A percentile compares a stretch with the other conserved stretches of the same genome.
Conservation (phyloP, 2,888 invertebrate genomes). For the Pollenia amentaria region DNA sequence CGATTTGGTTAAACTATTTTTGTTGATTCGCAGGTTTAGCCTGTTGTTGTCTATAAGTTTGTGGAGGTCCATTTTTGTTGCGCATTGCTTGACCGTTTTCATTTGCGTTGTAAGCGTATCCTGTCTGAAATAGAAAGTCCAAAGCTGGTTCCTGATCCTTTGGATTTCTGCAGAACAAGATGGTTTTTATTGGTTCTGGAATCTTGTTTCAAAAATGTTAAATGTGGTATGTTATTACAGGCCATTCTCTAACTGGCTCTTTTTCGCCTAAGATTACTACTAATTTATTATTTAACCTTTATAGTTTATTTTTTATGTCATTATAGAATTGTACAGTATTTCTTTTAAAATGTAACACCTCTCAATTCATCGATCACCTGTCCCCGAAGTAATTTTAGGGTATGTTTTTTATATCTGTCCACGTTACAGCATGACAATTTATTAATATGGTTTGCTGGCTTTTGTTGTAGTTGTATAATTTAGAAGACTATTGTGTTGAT, state of each 20-base stretch:
- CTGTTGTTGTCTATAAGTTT: background rate
- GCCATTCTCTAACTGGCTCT: background rate
- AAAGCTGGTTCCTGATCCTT: background rate
- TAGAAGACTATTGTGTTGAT: no score
- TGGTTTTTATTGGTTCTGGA: slow-evolving; percentile 17
- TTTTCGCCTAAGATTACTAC: slow-evolving; percentile 6
- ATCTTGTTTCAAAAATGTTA: slow-evolving; percentile 13
- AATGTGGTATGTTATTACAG: background rate
- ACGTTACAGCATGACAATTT: slow-evolving; percentile 1
- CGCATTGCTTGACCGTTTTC: background rate
- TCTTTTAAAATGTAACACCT: background rate
- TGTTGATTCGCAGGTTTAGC: no score
- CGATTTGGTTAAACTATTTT: no score
- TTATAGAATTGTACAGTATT: slow-evolving; percentile 15
- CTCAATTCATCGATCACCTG: slow-evolving; percentile 12
- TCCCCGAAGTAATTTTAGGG: background rate
- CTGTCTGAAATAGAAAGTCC: background rate
- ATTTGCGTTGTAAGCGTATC: background rate
- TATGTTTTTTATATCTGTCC: slow-evolving; percentile 3
- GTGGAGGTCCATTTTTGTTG: background rate
- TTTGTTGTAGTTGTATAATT: no score
- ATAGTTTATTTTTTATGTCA: slow-evolving; percentile 1
- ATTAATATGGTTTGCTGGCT: slow-evolving; percentile 3
- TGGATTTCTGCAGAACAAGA: slow-evolving; percentile 20
- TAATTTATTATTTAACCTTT: slow-evolving; percentile 13